phyloP scores from a whole-genome alignment of 2,888 invertebrate genomes.

The Standfussiana lucernea region DNA sequence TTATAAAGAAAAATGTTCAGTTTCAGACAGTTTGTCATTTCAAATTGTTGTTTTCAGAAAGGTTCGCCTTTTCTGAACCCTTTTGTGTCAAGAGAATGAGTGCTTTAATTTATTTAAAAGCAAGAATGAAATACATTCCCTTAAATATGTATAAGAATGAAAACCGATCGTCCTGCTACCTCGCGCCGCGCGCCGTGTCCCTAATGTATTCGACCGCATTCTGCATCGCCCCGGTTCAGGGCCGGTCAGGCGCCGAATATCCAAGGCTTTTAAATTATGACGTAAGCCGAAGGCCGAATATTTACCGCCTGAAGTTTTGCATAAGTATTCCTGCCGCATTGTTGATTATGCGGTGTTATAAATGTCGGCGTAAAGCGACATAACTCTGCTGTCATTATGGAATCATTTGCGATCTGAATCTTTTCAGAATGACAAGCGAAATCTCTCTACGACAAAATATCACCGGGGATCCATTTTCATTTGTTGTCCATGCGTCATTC shows the following conservation, averaged over 20 bases:
- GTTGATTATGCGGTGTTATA: constrained; percentile 36
- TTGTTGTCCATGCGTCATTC: background rate
- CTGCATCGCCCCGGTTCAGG: constrained; percentile 50
- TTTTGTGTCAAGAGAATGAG: background rate
- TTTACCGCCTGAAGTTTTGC: constrained; percentile 26
- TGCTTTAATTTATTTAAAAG: constrained; percentile 16
- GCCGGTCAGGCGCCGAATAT: constrained; percentile 39
- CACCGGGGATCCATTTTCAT: background rate
- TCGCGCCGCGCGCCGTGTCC: constrained; percentile 24
- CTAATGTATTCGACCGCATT: constrained; percentile 65
- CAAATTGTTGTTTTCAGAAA: background rate
- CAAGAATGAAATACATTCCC: constrained; percentile 19
- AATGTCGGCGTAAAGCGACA: background rate
- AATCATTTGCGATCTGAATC: constrained; percentile 11
- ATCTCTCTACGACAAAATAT: background rate
- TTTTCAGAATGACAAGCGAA: background rate
- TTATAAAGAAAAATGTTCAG: background rate
- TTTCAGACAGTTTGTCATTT: background rate
- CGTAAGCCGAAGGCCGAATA: constrained; percentile 40
- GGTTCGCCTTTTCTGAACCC: background rate
- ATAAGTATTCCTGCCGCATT: constrained; percentile 52
- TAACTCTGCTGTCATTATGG: constrained; percentile 16
- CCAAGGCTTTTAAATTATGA: constrained; percentile 37
- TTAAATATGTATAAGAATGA: constrained; percentile 34
- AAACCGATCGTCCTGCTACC: constrained; percentile 53